Percentiles rank a stretch among this genome's conserved stretches.
Conservation (phyloP, 2,888 invertebrate genomes). For the Chrysotoxum bicinctum region DNA sequence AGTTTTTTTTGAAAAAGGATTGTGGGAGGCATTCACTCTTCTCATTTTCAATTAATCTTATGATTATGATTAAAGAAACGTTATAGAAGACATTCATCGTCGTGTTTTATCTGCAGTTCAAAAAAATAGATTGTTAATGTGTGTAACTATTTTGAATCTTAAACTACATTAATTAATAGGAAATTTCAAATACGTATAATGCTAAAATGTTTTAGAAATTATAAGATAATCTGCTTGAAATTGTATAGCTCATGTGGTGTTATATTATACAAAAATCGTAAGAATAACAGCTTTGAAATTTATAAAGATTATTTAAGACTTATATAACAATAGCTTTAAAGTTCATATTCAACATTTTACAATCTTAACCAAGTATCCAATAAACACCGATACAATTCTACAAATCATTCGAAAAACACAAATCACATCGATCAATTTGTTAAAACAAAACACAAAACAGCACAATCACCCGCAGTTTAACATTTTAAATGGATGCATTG, state of each 20-base stretch:
- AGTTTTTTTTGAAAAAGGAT: no score
- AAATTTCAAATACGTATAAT: no score
- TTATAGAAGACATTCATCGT: no score
- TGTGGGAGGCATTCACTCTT: no score
- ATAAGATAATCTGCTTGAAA: no score
- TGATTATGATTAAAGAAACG: no score
- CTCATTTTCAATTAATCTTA: no score
- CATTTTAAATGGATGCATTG: constrained; percentile 51
- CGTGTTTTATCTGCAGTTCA: no score
- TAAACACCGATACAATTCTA: background rate
- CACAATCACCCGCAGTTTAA: constrained; percentile 21
- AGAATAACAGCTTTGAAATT: background rate
- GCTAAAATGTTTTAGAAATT: no score
- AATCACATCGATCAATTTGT: constrained; percentile 57
- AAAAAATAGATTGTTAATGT: no score
- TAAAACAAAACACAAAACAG: background rate
- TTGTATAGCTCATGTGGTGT: background rate
- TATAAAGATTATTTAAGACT: background rate
- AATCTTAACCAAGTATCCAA: background rate
- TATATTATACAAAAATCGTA: background rate
- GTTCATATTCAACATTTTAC: background rate
- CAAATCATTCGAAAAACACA: background rate
- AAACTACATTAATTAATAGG: no score
- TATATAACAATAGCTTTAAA: background rate
- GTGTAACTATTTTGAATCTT: no score